Percentiles rank a stretch among this genome's conserved stretches.
Evolutionary conservation across 2,888 invertebrate genomes (phyloP).

Genomic region (Clivina fossor): DNA sequence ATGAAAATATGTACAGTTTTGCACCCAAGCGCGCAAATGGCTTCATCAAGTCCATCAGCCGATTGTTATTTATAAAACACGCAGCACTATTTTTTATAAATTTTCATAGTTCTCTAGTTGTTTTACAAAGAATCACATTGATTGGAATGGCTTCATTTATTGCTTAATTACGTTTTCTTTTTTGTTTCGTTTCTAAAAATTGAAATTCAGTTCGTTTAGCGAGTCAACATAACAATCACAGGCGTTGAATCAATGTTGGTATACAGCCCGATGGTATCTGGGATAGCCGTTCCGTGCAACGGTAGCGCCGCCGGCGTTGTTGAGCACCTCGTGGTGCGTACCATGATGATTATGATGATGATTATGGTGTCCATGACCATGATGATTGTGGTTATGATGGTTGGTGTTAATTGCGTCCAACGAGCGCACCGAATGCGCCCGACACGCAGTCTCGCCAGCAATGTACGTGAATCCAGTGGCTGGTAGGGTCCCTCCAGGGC

Average conservation of each 20-base stretch:
- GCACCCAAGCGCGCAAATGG: too few species aligned
- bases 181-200: conserved; percentile 1
- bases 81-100: too few species aligned
- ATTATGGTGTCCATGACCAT: conserved; percentile 12
- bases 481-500: conserved; percentile 64
- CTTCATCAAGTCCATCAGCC: too few species aligned
- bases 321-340: conserved; percentile 41
- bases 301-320: conserved; percentile 42
- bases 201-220: background rate
- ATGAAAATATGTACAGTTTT: too few species aligned
- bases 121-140: conserved; percentile 45
- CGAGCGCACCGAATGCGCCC: conserved; percentile 54
- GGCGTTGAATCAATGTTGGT: conserved; percentile 46
- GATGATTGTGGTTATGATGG: conserved; percentile 17
- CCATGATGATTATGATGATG: conserved; percentile 13
- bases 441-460: conserved; percentile 63
- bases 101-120: background rate
- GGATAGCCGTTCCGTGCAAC: conserved; percentile 50
- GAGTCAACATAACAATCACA: conserved; percentile 26
- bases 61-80: too few species aligned
- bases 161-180: conserved; percentile 40
- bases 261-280: conserved; percentile 48
- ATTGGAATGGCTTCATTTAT: conserved; percentile 55
- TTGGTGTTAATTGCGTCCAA: conserved; percentile 24
- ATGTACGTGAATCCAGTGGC: conserved; percentile 78